Evolutionary conservation across 2,113 vertebrate species (phyloP).

Genomic region (Puntigrus tetrazona): DNA sequence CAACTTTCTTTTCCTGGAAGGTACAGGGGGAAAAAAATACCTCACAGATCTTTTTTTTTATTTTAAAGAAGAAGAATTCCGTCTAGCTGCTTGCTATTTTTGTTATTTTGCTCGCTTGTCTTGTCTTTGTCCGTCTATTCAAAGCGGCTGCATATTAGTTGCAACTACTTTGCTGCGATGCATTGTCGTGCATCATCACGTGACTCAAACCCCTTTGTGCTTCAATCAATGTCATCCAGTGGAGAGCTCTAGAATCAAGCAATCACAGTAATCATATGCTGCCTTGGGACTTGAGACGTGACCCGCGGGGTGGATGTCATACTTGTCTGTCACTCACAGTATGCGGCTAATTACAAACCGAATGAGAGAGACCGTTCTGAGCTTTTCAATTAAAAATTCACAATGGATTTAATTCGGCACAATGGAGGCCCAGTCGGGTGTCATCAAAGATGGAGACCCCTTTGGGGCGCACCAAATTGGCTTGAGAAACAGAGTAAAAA

Average conservation of each 20-base stretch:
- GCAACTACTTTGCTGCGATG: neutral
- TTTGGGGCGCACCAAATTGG: neutral
- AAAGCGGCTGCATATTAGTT: neutral
- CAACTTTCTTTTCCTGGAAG: neutral
- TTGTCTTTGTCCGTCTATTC: neutral
- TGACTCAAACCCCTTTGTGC: slow-evolving; percentile 22
- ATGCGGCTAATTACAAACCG: neutral
- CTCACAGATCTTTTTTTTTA: neutral
- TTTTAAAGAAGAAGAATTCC: no score
- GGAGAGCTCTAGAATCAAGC: slow-evolving; percentile 26
- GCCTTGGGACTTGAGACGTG: neutral
- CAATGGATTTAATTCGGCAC: slow-evolving; percentile 7
- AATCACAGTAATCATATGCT: slow-evolving; percentile 34
- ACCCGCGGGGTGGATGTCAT: slow-evolving; percentile 28
- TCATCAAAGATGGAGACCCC: neutral
- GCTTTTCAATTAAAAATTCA: slow-evolving; percentile 9
- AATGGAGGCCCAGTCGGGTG: neutral
- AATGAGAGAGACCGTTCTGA: neutral
- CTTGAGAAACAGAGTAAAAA: neutral
- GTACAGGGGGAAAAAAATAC: no score
- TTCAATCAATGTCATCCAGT: slow-evolving; percentile 34
- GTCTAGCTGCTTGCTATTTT: neutral
- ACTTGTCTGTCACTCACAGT: slow-evolving; percentile 32
- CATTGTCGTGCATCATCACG: slow-evolving; percentile 15
- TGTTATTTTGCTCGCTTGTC: neutral